These are phyloP conservation scores for Ictidomys tridecemlineatus DNA, from an alignment of 2,113 vertebrate genomes.

Conservation along the genomic window DNA sequence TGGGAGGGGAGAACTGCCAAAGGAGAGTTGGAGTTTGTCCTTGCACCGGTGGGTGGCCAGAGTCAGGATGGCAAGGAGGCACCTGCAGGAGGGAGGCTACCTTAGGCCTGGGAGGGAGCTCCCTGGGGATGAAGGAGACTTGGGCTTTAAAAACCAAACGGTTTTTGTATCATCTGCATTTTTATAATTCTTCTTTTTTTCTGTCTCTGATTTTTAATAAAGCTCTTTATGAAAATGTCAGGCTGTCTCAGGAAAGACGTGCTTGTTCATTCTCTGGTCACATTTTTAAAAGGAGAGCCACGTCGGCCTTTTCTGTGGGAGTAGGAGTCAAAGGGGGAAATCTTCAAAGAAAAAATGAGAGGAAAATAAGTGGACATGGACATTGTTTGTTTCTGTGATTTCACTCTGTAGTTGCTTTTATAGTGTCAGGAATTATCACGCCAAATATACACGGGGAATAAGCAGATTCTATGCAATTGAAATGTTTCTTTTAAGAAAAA, in stretches of 20 bases:
- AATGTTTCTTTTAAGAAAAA: neutral
- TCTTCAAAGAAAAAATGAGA: neutral
- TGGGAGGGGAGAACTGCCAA: neutral
- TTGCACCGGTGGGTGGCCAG: neutral
- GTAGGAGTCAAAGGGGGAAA: constrained; percentile 9
- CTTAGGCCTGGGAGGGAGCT: neutral
- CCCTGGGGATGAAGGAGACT: neutral
- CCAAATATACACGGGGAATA: neutral
- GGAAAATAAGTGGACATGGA: neutral
- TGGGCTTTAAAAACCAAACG: neutral
- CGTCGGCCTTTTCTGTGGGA: neutral
- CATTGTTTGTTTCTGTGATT: constrained; percentile 55
- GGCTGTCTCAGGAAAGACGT: neutral
- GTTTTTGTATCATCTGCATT: constrained; percentile 16
- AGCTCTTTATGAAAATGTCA: constrained; percentile 57
- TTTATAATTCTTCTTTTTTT: constrained; percentile 54
- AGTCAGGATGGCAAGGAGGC: neutral
- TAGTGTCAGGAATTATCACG: neutral
- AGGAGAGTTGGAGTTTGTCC: neutral
- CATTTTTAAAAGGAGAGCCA: neutral
- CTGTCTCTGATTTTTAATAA: constrained; percentile 43
- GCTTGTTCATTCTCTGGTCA: constrained; percentile 53
- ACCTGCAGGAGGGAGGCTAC: neutral
- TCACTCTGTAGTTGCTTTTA: neutral
- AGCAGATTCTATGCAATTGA: neutral